A percentile compares a stretch with the other conserved stretches of the same genome.
These are phyloP conservation scores for Colinus virginianus DNA, from an alignment of 2,113 vertebrate genomes.

Conservation along the genomic window DNA sequence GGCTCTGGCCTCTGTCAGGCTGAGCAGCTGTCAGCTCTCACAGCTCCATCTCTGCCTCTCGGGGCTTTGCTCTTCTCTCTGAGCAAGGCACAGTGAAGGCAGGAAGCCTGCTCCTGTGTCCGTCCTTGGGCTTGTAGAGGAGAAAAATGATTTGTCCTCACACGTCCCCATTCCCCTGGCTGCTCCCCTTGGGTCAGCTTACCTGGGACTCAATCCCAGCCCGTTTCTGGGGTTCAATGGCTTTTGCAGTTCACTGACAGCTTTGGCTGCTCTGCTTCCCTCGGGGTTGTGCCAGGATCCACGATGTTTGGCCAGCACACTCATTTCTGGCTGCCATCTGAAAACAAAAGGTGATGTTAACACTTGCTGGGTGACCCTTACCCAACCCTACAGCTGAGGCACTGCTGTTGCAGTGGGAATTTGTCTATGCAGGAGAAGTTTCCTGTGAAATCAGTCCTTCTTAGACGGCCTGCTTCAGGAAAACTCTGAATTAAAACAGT, in stretches of 20 bases:
- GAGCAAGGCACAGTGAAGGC: accelerated
- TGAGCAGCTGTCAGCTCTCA: neutral
- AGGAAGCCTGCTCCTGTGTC: neutral
- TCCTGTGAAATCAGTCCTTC: neutral
- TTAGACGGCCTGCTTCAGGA: neutral
- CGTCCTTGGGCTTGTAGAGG: neutral
- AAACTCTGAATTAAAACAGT: neutral
- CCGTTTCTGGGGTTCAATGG: neutral
- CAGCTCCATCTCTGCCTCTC: neutral
- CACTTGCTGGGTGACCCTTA: neutral
- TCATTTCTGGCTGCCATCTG: neutral
- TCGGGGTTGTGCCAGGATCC: neutral
- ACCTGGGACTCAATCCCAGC: neutral
- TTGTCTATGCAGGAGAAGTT: neutral
- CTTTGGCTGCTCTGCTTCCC: neutral
- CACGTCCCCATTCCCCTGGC: neutral
- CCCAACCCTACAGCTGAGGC: neutral
- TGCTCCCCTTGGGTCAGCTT: neutral
- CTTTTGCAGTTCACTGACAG: accelerated
- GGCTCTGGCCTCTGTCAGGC: neutral
- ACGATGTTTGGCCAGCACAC: accelerated
- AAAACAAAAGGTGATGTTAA: neutral
- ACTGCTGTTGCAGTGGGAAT: neutral
- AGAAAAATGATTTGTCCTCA: neutral
- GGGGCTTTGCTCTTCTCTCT: neutral